Evolutionary conservation across 1,140 invertebrate genomes (phyloP), one percentile per base, ranked within the genome.

Genomic region (Parasteatoda tepidariorum): DNA sequence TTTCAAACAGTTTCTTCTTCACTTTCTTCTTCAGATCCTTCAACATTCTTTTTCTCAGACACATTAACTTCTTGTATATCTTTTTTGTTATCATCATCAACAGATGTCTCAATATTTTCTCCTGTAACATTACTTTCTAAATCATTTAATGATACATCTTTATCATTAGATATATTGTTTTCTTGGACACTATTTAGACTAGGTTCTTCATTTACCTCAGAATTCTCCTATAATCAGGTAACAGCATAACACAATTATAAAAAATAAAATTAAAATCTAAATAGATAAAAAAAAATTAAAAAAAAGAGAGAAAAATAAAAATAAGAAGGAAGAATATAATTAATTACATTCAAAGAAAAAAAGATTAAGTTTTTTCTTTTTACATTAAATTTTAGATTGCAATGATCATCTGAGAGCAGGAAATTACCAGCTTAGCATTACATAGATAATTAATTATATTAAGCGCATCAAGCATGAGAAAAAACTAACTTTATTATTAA

Each of bases 161-260:
- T 61, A 48, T 57, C 55, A 24, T 85, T 81, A 62, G 86, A 82
- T 31, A 84, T 59, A 31, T 86, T 83, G 13, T 86, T 85, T 79
- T 89, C 79, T 84, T 88, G 81, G 87, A 86, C 79, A 86, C 26
- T 31, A 64, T 76, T 76, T 15, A 55, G 31, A 62, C 31, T 30
- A 31, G n/a, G 33, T 28, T 64, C 59, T 64, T 64, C 74, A 18
- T 48, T n/a, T 48, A n/a, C 18, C 15, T 73, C 24, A 30, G 41
- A 34, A 87, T 34, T 87, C 87, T 73, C 87, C 88, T 78, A 88
- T 88, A 85, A 89, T 88, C 59, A 30, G 71, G 68, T 28, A 33
- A 84, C 34, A 68, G 55, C 81, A 55, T 86, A 85, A 79, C 86
- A 75, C 18, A 26, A 55, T 75, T 33, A 70, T 48, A 59, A 67